phyloP scores from a whole-genome alignment of 2,888 invertebrate species.

The Sympetrum striolatum region DNA sequence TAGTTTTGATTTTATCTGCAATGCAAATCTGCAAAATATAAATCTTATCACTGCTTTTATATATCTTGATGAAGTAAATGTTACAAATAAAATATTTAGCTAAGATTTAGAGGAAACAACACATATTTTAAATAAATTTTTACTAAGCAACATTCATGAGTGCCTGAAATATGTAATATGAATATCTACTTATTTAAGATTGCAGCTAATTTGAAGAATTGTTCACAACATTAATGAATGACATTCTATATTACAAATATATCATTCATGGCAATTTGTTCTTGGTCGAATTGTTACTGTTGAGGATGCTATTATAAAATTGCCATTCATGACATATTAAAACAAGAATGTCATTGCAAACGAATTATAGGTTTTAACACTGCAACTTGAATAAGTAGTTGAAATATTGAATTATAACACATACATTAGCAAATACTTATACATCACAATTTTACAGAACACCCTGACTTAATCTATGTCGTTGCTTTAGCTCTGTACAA shows the following conservation, averaged over 20 bases:
- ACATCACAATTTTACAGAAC: conserved; percentile 41
- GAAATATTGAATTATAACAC: conserved; percentile 29
- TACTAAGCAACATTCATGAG: conserved; percentile 18
- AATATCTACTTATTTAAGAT: neutral
- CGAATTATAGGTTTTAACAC: neutral
- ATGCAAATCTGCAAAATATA: neutral
- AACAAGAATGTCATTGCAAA: neutral
- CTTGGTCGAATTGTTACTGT: conserved; percentile 35
- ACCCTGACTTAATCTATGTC: conserved; percentile 8
- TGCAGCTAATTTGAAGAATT: neutral
- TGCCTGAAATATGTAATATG: conserved; percentile 20
- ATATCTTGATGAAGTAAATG: too few relatives aligned
- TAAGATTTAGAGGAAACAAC: neutral
- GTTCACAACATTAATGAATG: neutral
- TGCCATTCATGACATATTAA: neutral
- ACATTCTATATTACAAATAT: neutral
- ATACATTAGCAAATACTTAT: conserved; percentile 32
- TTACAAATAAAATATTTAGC: neutral
- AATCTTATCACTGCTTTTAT: neutral
- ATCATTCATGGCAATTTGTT: conserved; percentile 22
- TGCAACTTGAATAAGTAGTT: conserved; percentile 2
- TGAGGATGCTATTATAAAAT: conserved; percentile 40
- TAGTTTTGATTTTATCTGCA: neutral
- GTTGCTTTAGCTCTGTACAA: conserved; percentile 25
- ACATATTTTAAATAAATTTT: conserved; percentile 13